These are phyloP conservation scores for Trachelus troglodyta DNA, from an alignment of 2,888 invertebrate genomes.

Conservation along the genomic window DNA sequence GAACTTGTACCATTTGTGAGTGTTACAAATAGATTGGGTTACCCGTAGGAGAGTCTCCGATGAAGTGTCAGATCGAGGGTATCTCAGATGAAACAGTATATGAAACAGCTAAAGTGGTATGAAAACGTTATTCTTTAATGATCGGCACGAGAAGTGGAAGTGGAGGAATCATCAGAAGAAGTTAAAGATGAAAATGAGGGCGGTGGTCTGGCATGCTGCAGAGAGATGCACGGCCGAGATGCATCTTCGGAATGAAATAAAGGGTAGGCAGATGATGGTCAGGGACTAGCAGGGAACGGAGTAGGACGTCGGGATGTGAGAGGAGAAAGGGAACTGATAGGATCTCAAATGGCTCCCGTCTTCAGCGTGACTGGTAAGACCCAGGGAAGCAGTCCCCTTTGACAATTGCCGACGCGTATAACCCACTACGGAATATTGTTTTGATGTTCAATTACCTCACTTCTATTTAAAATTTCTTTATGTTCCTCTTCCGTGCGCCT, in stretches of 20 bases:
- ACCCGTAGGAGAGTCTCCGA: neutral
- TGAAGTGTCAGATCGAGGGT: neutral
- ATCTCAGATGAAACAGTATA: neutral
- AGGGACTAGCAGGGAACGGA: slow-evolving; percentile 16
- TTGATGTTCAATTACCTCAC: slow-evolving; percentile 39
- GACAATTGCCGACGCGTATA: slow-evolving; percentile 52
- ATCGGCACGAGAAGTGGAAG: neutral
- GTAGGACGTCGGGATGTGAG: slow-evolving; percentile 20
- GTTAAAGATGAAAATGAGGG: neutral
- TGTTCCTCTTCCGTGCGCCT: neutral
- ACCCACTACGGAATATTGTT: slow-evolving; percentile 37
- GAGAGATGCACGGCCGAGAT: slow-evolving; percentile 42
- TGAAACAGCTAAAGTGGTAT: neutral
- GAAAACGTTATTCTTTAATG: neutral
- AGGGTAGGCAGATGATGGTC: slow-evolving; percentile 24
- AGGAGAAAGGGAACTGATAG: slow-evolving; percentile 42
- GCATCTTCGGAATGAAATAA: slow-evolving; percentile 46
- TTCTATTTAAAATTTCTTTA: slow-evolving; percentile 13
- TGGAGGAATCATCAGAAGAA: neutral
- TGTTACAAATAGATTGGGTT: neutral
- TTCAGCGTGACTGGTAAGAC: slow-evolving; percentile 61
- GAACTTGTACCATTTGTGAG: neutral
- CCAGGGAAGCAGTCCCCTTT: slow-evolving; percentile 42
- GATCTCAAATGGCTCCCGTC: slow-evolving; percentile 62
- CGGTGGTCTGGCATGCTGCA: slow-evolving; percentile 8